Conservation (phyloP, 2,797 vertebrate species). For the Cossypha polioptera region DNA sequence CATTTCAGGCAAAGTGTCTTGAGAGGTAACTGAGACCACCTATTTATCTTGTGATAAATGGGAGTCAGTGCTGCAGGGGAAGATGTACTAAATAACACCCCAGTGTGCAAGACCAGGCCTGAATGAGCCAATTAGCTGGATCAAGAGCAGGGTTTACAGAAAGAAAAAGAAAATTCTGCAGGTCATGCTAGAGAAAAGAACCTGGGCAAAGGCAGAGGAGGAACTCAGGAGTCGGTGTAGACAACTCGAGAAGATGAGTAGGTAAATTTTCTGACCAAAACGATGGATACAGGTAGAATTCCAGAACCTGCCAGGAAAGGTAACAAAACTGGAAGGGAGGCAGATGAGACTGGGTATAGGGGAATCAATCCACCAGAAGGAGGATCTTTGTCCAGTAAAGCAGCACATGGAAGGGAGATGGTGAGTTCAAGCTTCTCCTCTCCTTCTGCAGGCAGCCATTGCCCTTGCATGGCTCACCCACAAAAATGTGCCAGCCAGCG, state of each 20-base stretch:
- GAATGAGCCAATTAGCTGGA: not conserved
- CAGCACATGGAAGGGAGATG: not conserved
- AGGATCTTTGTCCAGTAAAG: not conserved
- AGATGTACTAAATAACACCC: rapidly evolving
- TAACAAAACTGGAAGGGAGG: not conserved
- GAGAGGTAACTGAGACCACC: not conserved
- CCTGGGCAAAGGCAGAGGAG: not conserved
- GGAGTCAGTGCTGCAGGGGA: not conserved
- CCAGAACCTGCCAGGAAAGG: not conserved
- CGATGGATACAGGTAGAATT: not conserved
- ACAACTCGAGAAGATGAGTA: not conserved
- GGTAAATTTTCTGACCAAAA: not conserved
- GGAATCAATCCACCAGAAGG: not conserved
- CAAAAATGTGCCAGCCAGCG: not conserved
- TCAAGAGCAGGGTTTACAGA: not conserved
- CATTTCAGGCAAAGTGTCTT: not conserved
- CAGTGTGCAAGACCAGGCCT: not conserved
- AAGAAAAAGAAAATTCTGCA: not conserved
- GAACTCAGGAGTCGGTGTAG: not conserved
- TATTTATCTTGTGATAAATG: not conserved
- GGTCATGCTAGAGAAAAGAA: not conserved
- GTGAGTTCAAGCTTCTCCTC: not conserved
- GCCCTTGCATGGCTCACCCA: not conserved
- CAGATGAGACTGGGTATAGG: not conserved
- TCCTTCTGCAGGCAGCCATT: not conserved